Conservation (phyloP, 2,888 invertebrate genomes). For the Dicranocentrus wangi region DNA sequence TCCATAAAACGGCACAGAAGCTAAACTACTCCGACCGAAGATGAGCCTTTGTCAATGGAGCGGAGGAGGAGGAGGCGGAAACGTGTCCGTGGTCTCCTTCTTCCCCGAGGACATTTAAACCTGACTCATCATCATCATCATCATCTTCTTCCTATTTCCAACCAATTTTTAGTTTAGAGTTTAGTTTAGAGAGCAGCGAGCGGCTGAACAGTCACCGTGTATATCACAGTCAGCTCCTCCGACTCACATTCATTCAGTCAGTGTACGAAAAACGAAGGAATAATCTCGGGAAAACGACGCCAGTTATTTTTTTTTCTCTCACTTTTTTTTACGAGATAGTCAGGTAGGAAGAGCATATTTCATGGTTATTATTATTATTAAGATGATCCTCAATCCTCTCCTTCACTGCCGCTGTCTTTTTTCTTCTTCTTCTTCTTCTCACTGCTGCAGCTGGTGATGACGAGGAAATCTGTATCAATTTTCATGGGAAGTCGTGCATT, state of each 20-base stretch:
- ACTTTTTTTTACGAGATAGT: not conserved
- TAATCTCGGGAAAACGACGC: constrained; percentile 54
- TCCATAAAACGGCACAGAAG: not conserved
- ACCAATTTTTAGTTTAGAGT: constrained; percentile 58
- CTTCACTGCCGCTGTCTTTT: constrained; percentile 31
- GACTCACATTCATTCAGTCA: no score
- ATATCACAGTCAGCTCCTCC: no score
- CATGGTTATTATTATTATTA: constrained; percentile 57
- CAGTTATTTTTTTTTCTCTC: constrained; percentile 41
- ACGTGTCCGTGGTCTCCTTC: not conserved
- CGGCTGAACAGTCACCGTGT: no score
- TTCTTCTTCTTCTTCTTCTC: no score
- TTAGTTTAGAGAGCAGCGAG: constrained; percentile 46
- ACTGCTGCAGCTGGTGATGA: constrained; percentile 55
- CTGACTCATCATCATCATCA: constrained; percentile 23
- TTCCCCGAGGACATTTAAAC: constrained; percentile 65
- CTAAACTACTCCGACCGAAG: no score
- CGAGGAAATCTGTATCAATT: constrained; percentile 67
- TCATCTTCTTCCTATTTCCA: no score
- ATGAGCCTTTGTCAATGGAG: no score
- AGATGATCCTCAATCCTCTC: constrained; percentile 40
- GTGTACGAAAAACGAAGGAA: constrained; percentile 48
- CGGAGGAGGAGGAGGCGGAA: no score
- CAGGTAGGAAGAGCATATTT: constrained; percentile 64
- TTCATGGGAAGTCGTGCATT: constrained; percentile 68